Evolutionary conservation across 1,140 invertebrate genomes (phyloP).

Genomic region (Drosophila rufa): DNA sequence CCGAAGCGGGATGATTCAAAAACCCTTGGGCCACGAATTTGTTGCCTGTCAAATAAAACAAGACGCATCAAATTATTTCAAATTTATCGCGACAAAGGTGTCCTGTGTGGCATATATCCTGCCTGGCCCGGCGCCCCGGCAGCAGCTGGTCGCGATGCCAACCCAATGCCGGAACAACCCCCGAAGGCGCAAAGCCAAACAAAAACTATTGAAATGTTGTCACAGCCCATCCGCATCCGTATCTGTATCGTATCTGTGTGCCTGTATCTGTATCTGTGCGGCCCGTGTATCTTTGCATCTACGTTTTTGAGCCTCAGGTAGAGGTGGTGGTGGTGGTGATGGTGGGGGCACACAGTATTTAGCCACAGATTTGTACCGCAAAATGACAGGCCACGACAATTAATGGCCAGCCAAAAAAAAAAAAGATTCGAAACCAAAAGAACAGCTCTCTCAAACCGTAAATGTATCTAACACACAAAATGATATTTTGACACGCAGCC

Average conservation of each 20-base stretch:
- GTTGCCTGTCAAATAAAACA: slow-evolving; percentile 82
- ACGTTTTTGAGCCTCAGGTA: slow-evolving; percentile 4
- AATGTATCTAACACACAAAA: slow-evolving; percentile 61
- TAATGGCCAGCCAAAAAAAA: slow-evolving; percentile 42
- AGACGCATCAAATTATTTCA: slow-evolving; percentile 82
- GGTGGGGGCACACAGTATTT: slow-evolving; percentile 38
- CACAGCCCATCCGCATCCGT: slow-evolving; percentile 21
- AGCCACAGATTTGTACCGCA: slow-evolving; percentile 76
- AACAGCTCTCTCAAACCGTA: slow-evolving; percentile 20
- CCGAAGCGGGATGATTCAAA: slow-evolving; percentile 14
- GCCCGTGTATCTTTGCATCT: slow-evolving; percentile 4
- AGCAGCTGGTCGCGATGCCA: slow-evolving; percentile 42
- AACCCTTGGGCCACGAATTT: slow-evolving; percentile 72
- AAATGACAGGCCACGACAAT: slow-evolving; percentile 76
- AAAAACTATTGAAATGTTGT: slow-evolving; percentile 50
- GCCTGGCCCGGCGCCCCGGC: background rate
- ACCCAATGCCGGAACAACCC: slow-evolving; percentile 22
- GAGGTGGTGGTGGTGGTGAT: background rate
- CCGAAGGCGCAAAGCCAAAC: slow-evolving; percentile 12
- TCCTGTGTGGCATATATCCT: slow-evolving; percentile 16
- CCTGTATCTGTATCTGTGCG: background rate
- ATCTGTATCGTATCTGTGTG: slow-evolving; percentile 2
- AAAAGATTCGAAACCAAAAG: background rate
- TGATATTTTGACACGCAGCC: slow-evolving; percentile 81
- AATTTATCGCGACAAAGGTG: slow-evolving; percentile 72